phyloP scores from a whole-genome alignment of 2,113 vertebrate species.

The Tenebrosternarchus preto region DNA sequence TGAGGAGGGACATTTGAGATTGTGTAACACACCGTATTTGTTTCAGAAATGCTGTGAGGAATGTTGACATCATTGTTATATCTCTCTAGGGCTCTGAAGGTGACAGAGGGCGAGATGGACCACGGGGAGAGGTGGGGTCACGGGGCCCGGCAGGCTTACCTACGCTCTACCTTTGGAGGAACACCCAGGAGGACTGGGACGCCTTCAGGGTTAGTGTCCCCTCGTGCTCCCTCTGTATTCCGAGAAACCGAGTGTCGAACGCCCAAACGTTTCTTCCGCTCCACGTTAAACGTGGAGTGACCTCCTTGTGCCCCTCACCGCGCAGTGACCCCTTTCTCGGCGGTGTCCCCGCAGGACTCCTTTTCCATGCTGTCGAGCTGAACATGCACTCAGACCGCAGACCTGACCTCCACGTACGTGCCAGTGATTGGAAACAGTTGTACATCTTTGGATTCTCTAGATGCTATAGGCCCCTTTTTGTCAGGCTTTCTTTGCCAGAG shows the following conservation, averaged over 20 bases:
- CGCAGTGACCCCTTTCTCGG: background rate
- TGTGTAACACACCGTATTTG: too few relatives aligned
- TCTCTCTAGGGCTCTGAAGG: constrained; percentile 72
- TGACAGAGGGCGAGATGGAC: constrained; percentile 67
- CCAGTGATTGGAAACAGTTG: constrained; percentile 43
- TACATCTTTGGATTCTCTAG: constrained; percentile 22
- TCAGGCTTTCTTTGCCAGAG: background rate
- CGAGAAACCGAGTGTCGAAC: background rate
- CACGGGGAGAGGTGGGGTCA: constrained; percentile 69
- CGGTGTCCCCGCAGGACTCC: constrained; percentile 32
- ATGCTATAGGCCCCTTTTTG: background rate
- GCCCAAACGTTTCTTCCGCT: background rate
- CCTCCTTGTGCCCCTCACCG: constrained; percentile 20
- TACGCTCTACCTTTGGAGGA: constrained; percentile 76
- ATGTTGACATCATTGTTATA: background rate
- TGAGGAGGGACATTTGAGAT: constrained; percentile 55
- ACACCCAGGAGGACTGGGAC: constrained; percentile 79
- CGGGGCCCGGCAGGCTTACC: constrained; percentile 75
- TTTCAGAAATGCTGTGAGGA: too few relatives aligned
- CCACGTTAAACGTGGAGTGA: constrained; percentile 3
- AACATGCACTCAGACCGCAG: constrained; percentile 53
- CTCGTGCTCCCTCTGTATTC: background rate
- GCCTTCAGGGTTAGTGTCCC: constrained; percentile 69
- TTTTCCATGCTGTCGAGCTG: constrained; percentile 53
- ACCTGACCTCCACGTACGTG: constrained; percentile 28